Evolutionary conservation across 2,113 vertebrate genomes (phyloP).

Genomic region (Jacana jacana): DNA sequence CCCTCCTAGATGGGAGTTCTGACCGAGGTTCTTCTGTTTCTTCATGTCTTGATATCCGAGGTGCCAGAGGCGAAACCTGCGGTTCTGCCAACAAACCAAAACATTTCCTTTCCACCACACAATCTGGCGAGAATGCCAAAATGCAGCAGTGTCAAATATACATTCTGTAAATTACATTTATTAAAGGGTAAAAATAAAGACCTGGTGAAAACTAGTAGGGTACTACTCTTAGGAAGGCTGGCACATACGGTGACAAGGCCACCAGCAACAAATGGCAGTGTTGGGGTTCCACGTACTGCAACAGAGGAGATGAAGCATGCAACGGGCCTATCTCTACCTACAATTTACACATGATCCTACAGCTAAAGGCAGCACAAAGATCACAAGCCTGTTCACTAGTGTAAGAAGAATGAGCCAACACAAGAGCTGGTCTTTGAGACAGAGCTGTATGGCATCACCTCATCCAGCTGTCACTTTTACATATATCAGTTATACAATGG

Average conservation of each 20-base stretch:
- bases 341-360: background rate
- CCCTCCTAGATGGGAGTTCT: background rate
- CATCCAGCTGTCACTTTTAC: background rate
- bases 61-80: slow-evolving; percentile 41
- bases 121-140: background rate
- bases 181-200: background rate
- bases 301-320: background rate
- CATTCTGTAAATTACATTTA: background rate
- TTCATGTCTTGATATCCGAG: background rate
- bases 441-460: accelerated
- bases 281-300: accelerated
- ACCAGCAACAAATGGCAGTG: background rate
- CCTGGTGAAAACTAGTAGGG: background rate
- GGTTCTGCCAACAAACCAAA: slow-evolving; percentile 55
- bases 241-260: background rate
- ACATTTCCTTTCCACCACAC: background rate
- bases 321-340: accelerated
- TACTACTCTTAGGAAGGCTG: background rate
- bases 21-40: background rate
- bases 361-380: background rate
- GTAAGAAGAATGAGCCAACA: accelerated
- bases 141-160: background rate
- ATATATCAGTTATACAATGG: accelerated
- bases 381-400: accelerated
- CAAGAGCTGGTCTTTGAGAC: background rate